Base-by-base conservation (phyloP, 2,888 invertebrate species). In the Dicranocentrus wangi region DNA sequence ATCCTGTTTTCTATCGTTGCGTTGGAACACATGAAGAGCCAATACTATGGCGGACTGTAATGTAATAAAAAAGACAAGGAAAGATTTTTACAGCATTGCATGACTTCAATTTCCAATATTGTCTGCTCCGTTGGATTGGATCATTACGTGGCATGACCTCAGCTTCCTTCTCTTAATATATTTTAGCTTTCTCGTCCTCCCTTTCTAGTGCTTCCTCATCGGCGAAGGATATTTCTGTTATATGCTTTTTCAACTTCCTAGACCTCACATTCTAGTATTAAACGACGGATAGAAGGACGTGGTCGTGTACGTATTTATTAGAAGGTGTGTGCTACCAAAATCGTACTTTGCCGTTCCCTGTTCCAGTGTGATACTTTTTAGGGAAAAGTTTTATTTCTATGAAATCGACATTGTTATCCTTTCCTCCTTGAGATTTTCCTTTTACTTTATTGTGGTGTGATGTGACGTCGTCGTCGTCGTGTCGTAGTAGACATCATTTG, bases 71-170 rank as follows among this genome's bases (percentile, higher is more conserved):
- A 51, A n/a, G 17, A 10, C 17, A 51, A 17, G 39, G 53, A n/a
- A 23, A 32, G 39, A 19, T 63, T 63, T 58, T 72, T 61, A 28
- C 23, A 60, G 71, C 60, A 63, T 61, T 63, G 72, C 72, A 63
- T 72, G 47, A 72, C 51, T 66, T 63, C 72, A 72, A 72, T 72
- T 63, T 72, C 63, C 63, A 72, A 51, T 63, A 61, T 47, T 61
- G 53, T 72, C 72, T 61, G 72, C 63, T 51, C 53, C 51, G 51
- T 27, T 63, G 63, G 58, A 61, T 63, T 63, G 51, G 63, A 72
- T 63, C 63, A 72, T 72, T 72, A 72, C 72, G 39, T 51, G 51
- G 72, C 72, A 63, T 72, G 72, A 72, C 72, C 72, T 58, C 63
- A 17, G 17, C 63, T 63, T 63, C 63, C 42, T 42, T 8, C n/a